Conservation (phyloP, 1,140 invertebrate species). For the Cryptotermes secundus region DNA sequence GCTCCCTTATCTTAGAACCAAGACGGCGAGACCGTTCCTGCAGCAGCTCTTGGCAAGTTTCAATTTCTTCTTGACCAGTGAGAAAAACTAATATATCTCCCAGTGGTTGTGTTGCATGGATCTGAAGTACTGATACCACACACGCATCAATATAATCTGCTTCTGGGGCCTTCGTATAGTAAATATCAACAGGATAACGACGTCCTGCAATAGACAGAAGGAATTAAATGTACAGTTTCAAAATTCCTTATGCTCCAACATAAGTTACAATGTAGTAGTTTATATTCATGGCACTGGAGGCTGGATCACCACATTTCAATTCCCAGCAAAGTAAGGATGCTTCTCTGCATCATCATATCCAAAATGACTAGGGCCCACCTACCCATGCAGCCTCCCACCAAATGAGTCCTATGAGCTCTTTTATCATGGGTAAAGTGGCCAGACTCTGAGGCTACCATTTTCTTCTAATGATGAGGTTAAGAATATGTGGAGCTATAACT, state of each 20-base stretch:
- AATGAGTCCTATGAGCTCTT: too few species aligned
- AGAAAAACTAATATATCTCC: constrained; percentile 98
- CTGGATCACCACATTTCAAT: too few species aligned
- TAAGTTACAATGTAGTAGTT: not conserved
- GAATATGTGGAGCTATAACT: too few species aligned
- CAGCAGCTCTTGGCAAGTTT: constrained; percentile 91
- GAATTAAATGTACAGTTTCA: not conserved
- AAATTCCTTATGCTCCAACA: not conserved
- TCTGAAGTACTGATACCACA: constrained; percentile 95
- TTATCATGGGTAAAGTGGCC: too few species aligned
- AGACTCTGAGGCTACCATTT: too few species aligned
- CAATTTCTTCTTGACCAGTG: constrained; percentile 91
- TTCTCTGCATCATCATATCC: not conserved
- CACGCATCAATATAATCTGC: constrained; percentile 98
- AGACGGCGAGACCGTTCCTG: constrained; percentile 86
- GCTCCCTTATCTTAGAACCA: constrained; percentile 89
- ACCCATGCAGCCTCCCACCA: too few species aligned
- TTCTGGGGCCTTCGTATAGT: constrained; percentile 98
- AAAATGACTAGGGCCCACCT: not conserved
- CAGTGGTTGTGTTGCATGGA: constrained; percentile 92
- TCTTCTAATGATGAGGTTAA: too few species aligned
- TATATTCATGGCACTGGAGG: not conserved
- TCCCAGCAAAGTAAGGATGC: not conserved
- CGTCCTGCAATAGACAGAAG: constrained; percentile 48
- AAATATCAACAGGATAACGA: constrained; percentile 88